Conservation (phyloP, 2,888 invertebrate species). For the Cataglyphis cursor region DNA sequence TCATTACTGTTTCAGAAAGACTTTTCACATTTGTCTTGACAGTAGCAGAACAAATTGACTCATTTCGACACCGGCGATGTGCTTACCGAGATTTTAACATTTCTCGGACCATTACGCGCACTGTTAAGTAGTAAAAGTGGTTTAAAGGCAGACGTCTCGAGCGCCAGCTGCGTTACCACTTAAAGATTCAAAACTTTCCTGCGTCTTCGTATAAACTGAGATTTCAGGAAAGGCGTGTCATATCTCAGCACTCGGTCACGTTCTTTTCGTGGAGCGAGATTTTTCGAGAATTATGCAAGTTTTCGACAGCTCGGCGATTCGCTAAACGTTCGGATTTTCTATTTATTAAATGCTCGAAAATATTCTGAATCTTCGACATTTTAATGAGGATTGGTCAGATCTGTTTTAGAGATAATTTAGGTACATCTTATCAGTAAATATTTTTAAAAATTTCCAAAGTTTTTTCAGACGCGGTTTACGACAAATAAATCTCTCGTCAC, state of each 20-base stretch:
- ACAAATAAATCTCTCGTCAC: not conserved
- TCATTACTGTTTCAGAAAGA: conserved; percentile 48
- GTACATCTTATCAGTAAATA: conserved; percentile 4
- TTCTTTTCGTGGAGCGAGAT: conserved; percentile 1
- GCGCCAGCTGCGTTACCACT: not conserved
- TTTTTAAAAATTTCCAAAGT: not conserved
- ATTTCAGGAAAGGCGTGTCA: conserved; percentile 15
- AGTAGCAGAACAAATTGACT: conserved; percentile 61
- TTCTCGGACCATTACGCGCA: conserved; percentile 17
- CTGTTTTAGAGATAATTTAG: not conserved
- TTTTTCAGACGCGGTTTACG: not conserved
- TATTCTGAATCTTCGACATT: not conserved
- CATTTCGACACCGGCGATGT: conserved; percentile 36
- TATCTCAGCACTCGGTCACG: not conserved
- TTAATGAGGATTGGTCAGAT: not conserved
- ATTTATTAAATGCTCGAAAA: not conserved
- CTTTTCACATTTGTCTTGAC: conserved; percentile 59
- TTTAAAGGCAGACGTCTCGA: conserved; percentile 13
- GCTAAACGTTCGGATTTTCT: not conserved
- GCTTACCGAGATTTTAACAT: conserved; percentile 47
- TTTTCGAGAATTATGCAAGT: conserved; percentile 28
- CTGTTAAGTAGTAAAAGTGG: conserved; percentile 47
- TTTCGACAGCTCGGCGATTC: conserved; percentile 3
- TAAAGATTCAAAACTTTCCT: not conserved
- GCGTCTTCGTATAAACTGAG: conserved; percentile 6